A percentile compares a stretch with the other conserved stretches of the same genome.
Conservation (phyloP, 2,888 invertebrate genomes). For the Tortricodes alternella region DNA sequence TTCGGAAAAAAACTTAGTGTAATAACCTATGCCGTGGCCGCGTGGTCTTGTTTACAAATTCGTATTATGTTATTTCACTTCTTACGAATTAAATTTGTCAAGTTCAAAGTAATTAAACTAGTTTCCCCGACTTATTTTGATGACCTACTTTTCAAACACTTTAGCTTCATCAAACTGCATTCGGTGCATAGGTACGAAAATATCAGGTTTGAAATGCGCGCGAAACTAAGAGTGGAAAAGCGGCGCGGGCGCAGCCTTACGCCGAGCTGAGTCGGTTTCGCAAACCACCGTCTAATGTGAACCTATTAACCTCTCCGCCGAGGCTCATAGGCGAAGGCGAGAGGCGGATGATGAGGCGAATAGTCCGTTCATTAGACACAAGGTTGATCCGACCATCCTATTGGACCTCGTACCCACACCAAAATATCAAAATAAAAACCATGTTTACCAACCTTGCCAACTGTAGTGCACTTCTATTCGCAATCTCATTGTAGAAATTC, state of each 20-base stretch:
- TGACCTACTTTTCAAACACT: background rate
- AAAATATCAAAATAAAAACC: constrained; percentile 46
- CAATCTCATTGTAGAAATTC: constrained; percentile 81
- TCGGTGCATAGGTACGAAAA: constrained; percentile 7
- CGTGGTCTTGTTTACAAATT: no score
- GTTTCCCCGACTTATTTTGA: background rate
- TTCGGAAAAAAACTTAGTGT: no score
- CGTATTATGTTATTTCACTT: no score
- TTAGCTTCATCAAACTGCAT: background rate
- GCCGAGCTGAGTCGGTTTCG: constrained; percentile 71
- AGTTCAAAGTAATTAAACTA: background rate
- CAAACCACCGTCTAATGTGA: constrained; percentile 82
- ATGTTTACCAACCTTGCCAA: constrained; percentile 74
- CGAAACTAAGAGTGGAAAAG: constrained; percentile 72
- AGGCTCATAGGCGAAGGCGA: constrained; percentile 79
- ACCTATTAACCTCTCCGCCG: constrained; percentile 81
- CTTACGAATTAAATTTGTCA: no score
- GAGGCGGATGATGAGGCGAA: constrained; percentile 76
- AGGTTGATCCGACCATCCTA: constrained; percentile 71
- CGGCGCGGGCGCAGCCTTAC: constrained; percentile 64
- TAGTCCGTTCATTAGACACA: constrained; percentile 79
- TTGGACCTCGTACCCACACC: constrained; percentile 49
- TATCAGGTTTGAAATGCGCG: constrained; percentile 59
- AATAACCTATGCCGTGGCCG: no score
- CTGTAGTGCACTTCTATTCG: constrained; percentile 80